Percentiles rank a stretch among this genome's conserved stretches.
phyloP scores from a whole-genome alignment of 2,888 invertebrate species.

The Sphaerolaimus hirsutus region DNA sequence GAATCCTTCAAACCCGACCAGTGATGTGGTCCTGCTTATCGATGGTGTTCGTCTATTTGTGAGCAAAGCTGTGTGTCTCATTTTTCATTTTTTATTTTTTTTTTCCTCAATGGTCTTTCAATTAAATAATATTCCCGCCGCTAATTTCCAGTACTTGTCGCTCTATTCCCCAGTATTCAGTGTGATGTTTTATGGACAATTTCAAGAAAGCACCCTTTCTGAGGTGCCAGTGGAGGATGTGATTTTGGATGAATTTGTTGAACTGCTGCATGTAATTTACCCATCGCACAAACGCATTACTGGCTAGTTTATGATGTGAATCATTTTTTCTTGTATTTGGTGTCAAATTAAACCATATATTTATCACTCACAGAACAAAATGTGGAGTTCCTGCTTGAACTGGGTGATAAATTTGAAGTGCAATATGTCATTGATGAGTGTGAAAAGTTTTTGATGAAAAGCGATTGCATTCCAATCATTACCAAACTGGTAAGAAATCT shows the following conservation, averaged over 20 bases:
- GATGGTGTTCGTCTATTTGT: constrained; percentile 17
- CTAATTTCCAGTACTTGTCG: constrained; percentile 15
- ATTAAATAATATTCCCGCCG: background rate
- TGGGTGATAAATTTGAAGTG: constrained; percentile 29
- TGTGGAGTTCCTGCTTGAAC: constrained; percentile 26
- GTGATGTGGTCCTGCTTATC: constrained; percentile 16
- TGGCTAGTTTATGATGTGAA: constrained; percentile 11
- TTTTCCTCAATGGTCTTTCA: background rate
- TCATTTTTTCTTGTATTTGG: too few species aligned
- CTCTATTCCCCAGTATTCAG: constrained; percentile 21
- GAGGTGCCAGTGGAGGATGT: constrained; percentile 15
- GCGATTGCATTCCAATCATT: constrained; percentile 20
- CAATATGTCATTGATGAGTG: constrained; percentile 25
- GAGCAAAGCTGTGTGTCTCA: constrained; percentile 13
- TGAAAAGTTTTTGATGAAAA: constrained; percentile 24
- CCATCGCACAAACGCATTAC: constrained; percentile 26
- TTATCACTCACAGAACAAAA: constrained; percentile 22
- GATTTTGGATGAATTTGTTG: constrained; percentile 23
- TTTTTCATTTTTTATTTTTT: too few species aligned
- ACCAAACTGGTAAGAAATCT: constrained; percentile 18
- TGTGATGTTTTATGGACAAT: constrained; percentile 18
- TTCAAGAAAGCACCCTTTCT: constrained; percentile 15
- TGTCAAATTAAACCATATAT: too few species aligned
- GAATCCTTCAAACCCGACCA: constrained; percentile 9
- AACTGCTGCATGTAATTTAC: constrained; percentile 28